Evolutionary conservation across 30 jellyfish, hydroid and myxozoan species (phyloP).

Genomic region (Hydra vulgaris): DNA sequence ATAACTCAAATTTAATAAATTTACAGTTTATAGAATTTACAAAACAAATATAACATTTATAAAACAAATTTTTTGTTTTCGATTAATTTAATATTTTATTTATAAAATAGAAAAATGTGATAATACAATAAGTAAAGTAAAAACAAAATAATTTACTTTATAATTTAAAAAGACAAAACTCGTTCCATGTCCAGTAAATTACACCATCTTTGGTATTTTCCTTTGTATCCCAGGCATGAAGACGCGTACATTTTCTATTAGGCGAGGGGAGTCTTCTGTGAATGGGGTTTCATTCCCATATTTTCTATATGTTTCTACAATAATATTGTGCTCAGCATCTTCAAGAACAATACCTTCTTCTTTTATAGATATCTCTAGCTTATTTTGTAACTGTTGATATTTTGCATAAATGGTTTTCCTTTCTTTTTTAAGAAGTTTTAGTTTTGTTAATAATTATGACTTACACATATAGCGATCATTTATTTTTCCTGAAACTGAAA

Average conservation of each 20-base stretch:
- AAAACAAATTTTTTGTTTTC: no score
- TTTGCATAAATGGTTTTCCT: background rate
- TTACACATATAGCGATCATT: background rate
- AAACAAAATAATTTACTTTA: no score
- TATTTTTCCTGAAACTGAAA: background rate
- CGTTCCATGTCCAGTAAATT: conserved; percentile 5
- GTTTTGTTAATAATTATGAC: background rate
- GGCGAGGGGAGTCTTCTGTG: background rate
- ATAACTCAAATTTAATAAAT: no score
- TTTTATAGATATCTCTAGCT: background rate
- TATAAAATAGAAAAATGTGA: no score
- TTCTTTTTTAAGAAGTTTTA: background rate
- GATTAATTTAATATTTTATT: no score
- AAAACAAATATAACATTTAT: no score
- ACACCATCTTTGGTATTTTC: conserved; percentile 9
- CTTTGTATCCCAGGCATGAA: background rate
- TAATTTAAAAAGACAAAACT: background rate
- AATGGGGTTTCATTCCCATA: background rate
- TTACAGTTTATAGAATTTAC: no score
- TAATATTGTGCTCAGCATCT: background rate
- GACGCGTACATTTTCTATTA: background rate
- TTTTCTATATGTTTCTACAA: background rate
- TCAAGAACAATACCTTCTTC: background rate
- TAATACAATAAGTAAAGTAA: no score
- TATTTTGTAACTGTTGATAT: background rate